A percentile compares a stretch with the other conserved stretches of the same genome.
These are phyloP conservation scores for Flexamia atlantica DNA, from an alignment of 2,888 invertebrate genomes.

Conservation along the genomic window DNA sequence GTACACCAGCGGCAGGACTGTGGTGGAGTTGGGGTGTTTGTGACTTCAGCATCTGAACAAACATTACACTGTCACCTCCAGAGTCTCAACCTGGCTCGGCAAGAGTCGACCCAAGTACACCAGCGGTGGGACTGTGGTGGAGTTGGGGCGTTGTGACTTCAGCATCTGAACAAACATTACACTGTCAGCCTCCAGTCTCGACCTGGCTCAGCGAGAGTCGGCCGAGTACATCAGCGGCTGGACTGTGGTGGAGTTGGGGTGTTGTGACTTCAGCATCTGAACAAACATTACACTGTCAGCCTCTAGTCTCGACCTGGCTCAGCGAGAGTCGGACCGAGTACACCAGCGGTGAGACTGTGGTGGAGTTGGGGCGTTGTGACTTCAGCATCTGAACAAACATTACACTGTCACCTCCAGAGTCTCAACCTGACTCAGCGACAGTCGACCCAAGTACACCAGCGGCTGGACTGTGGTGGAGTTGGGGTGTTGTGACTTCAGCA, in stretches of 20 bases:
- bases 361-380: slow-evolving; percentile 29
- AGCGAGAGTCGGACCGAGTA: slow-evolving; percentile 68
- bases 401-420: too few relatives aligned
- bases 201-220: too few relatives aligned
- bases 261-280: too few relatives aligned
- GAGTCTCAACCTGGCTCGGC: slow-evolving; percentile 73
- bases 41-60: slow-evolving; percentile 56
- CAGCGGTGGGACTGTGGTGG: slow-evolving; percentile 16
- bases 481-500: too few relatives aligned
- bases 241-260: too few relatives aligned
- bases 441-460: too few relatives aligned
- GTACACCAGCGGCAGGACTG: slow-evolving; percentile 38
- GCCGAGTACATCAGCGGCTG: too few relatives aligned
- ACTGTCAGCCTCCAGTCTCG: too few relatives aligned
- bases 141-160: slow-evolving; percentile 37
- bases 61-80: slow-evolving; percentile 71
- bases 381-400: slow-evolving; percentile 49
- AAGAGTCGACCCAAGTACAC: slow-evolving; percentile 67
- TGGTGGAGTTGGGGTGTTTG: slow-evolving; percentile 6
- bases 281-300: too few relatives aligned
- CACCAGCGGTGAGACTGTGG: slow-evolving; percentile 20
- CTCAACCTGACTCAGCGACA: too few relatives aligned
- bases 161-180: slow-evolving; percentile 40
- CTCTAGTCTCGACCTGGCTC: slow-evolving; percentile 74
- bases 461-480: too few relatives aligned